Evolutionary conservation across 2,888 invertebrate species (phyloP).

Genomic region (Philopedon plagiatum): DNA sequence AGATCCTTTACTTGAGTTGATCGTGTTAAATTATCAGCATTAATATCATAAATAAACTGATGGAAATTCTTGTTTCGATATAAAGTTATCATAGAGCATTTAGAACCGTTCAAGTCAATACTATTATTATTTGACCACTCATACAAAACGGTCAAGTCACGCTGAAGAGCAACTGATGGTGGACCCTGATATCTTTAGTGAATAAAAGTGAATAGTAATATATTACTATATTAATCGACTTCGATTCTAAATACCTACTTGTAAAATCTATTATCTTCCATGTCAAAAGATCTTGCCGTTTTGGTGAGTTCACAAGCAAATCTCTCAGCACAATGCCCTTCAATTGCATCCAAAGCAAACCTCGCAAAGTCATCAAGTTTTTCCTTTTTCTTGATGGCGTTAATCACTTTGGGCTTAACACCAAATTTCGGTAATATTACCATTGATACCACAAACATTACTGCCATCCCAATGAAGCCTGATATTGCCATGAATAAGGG

Average conservation of each 20-base stretch:
- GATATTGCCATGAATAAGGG: slow-evolving; percentile 74
- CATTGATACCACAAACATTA: slow-evolving; percentile 71
- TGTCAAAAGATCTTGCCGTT: slow-evolving; percentile 64
- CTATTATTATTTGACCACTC: too few relatives aligned
- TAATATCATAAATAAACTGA: too few relatives aligned
- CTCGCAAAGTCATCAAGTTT: slow-evolving; percentile 66
- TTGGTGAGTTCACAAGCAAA: slow-evolving; percentile 69
- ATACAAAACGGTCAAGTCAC: too few relatives aligned
- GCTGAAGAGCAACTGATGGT: too few relatives aligned
- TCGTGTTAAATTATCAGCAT: too few relatives aligned
- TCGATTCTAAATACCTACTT: slow-evolving; percentile 61
- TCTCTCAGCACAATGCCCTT: slow-evolving; percentile 69
- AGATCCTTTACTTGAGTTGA: too few relatives aligned
- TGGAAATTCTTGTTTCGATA: too few relatives aligned
- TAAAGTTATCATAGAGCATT: too few relatives aligned
- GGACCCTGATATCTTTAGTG: too few relatives aligned
- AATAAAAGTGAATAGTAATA: not conserved
- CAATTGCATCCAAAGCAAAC: slow-evolving; percentile 67
- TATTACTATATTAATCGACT: not conserved
- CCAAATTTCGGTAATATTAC: slow-evolving; percentile 70
- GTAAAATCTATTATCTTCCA: slow-evolving; percentile 65
- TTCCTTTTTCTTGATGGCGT: slow-evolving; percentile 57
- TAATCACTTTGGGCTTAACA: slow-evolving; percentile 55
- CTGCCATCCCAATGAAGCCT: slow-evolving; percentile 73
- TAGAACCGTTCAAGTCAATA: too few relatives aligned